phyloP scores from a whole-genome alignment of 2,888 invertebrate species.

The Acrobasis repandana region DNA sequence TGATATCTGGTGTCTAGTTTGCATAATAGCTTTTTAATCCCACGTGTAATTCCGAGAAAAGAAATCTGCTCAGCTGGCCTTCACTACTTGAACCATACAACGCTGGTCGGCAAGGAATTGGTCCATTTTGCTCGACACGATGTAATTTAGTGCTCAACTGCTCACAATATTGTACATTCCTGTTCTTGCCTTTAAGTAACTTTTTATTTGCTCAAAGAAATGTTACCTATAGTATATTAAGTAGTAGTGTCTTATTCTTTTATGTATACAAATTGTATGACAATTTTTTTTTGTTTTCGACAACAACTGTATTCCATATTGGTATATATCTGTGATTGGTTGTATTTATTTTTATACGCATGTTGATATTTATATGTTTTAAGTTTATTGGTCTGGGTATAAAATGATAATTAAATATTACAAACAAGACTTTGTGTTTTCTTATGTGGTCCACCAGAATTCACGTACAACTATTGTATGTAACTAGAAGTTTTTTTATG shows the following conservation, averaged over 20 bases:
- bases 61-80: no score
- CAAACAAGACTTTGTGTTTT: background rate
- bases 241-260: background rate
- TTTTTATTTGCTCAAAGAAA: background rate
- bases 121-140: background rate
- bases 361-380: constrained; percentile 1
- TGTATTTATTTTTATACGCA: constrained; percentile 20
- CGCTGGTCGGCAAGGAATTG: no score
- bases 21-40: no score
- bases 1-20: no score
- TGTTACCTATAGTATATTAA: background rate
- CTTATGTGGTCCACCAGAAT: background rate
- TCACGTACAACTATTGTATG: no score
- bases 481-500: no score
- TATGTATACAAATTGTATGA: background rate
- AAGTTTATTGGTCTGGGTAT: constrained; percentile 10
- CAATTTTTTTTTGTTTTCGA: no score
- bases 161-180: background rate
- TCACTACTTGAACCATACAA: no score
- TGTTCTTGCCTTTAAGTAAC: background rate
- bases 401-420: background rate
- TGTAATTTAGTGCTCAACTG: background rate
- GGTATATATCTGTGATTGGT: constrained; percentile 29
- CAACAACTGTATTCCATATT: background rate
- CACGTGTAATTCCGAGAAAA: no score